Base-by-base conservation (phyloP, 2,113 vertebrate genomes). In the Leucosticte australis region DNA sequence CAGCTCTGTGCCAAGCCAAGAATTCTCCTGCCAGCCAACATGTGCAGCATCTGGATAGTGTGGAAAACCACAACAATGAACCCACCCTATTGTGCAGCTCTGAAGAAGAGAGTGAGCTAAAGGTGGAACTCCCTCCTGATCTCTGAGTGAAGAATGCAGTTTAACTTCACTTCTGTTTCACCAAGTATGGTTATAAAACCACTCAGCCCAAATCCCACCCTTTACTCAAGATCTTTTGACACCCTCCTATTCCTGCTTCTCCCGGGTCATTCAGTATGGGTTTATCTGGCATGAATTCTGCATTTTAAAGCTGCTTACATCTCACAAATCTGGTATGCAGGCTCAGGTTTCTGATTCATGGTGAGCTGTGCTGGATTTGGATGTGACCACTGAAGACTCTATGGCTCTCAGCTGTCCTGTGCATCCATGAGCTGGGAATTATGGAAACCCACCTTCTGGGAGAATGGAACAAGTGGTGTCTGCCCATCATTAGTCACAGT, bases 31-130 rank as follows among this genome's bases (percentile, higher is more conserved):
- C 68, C 88, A 90, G 68, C 60, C 93, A 78, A 37, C 0, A 0
- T 73, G 57, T 60, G 68, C 3, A 78, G 71, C 64, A 73, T 83
- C 59, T 83, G 71, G 60, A 81, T 56, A 87, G 60, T 15, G 56
- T 3, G 11, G 87, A 92, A 97, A 97, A 81, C 47, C 85, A 75
- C 82, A 91, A 59, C 73, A 92, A 68, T 49, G 56, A 63, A 68
- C 83, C 60, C 71, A 94, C 55, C 69, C 63, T 55, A 10, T 33
- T 74, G 17, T 83, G 67, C 53, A 60, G 53, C 13, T 52, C 78
- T 90, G 56, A 70, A 76, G 53, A 69, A 77, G 59, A 52, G 67
- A 74, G 47, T 26, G 39, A 78, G 42, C 39, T 78, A 49, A 86
- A 89, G 64, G 76, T 90, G 83, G 60, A 96, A 63, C 28, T 85